phyloP scores from a whole-genome alignment of 2,888 invertebrate genomes.

The Horisme vitalbata region DNA sequence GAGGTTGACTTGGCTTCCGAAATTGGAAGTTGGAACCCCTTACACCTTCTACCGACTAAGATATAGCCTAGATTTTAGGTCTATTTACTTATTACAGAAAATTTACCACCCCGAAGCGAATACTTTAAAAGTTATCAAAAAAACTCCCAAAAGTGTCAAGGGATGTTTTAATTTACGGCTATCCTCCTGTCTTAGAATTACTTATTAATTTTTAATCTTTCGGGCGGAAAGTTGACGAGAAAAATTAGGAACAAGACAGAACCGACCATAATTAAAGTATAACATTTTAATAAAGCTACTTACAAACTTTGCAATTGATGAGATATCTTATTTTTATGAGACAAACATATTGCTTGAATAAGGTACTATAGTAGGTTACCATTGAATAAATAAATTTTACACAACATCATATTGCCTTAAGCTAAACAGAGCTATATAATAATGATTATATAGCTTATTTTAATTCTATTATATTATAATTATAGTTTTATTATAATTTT shows the following conservation, averaged over 20 bases:
- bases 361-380: too few relatives aligned
- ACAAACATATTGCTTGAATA: neutral
- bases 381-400: too few relatives aligned
- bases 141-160: constrained; percentile 7
- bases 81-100: too few relatives aligned
- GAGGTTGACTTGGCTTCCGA: too few relatives aligned
- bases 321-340: neutral
- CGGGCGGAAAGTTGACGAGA: constrained; percentile 27
- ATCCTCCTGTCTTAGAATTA: constrained; percentile 32
- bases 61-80: too few relatives aligned
- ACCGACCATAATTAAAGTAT: constrained; percentile 23
- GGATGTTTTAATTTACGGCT: constrained; percentile 28
- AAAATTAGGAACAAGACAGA: constrained; percentile 28
- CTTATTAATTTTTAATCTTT: constrained; percentile 37
- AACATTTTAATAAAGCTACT: constrained; percentile 9
- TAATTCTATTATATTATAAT: too few relatives aligned
- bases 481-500: too few relatives aligned
- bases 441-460: too few relatives aligned
- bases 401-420: too few relatives aligned
- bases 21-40: too few relatives aligned
- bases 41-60: too few relatives aligned
- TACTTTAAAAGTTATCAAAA: constrained; percentile 21
- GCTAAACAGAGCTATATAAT: too few relatives aligned
- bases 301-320: neutral
- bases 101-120: neutral